These are phyloP conservation scores for Karalla daura DNA, from an alignment of 2,797 vertebrate genomes.

Conservation along the genomic window DNA sequence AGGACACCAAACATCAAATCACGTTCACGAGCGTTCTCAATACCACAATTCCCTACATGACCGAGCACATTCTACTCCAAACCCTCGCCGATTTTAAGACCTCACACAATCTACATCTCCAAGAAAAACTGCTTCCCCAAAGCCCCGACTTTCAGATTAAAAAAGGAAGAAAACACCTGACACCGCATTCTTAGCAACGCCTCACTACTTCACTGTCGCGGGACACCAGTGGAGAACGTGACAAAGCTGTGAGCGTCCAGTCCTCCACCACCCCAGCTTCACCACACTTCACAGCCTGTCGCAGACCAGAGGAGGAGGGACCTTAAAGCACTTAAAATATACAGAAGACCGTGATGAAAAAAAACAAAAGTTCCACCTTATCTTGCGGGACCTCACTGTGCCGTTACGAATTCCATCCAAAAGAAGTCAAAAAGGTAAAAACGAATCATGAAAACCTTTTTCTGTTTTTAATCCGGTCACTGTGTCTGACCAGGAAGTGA, in stretches of 20 bases:
- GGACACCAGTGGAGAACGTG: neutral
- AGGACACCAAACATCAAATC: constrained; percentile 36
- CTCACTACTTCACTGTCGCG: constrained; percentile 25
- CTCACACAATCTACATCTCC: constrained; percentile 41
- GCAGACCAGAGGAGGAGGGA: constrained; percentile 42
- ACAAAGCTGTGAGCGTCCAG: neutral
- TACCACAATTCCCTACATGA: constrained; percentile 54
- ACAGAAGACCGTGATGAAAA: constrained; percentile 33
- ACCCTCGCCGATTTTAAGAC: constrained; percentile 30
- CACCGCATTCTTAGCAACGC: constrained; percentile 24
- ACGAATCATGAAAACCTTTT: constrained; percentile 36
- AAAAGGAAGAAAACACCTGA: constrained; percentile 12
- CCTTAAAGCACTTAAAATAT: constrained; percentile 62
- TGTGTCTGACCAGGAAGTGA: constrained; percentile 45
- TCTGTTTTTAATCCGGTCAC: constrained; percentile 45
- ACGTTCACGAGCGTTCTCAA: constrained; percentile 58
- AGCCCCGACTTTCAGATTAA: neutral
- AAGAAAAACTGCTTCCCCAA: constrained; percentile 37
- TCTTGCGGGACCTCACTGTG: constrained; percentile 31
- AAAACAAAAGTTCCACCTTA: constrained; percentile 25
- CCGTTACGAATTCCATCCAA: constrained; percentile 29
- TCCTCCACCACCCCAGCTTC: constrained; percentile 27
- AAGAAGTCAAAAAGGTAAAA: constrained; percentile 19
- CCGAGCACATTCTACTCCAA: constrained; percentile 59
- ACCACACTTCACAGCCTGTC: constrained; percentile 23